A percentile compares a stretch with the other conserved stretches of the same genome.
phyloP scores from a whole-genome alignment of 2,888 invertebrate genomes.

The Trileptium ribeirensis region DNA sequence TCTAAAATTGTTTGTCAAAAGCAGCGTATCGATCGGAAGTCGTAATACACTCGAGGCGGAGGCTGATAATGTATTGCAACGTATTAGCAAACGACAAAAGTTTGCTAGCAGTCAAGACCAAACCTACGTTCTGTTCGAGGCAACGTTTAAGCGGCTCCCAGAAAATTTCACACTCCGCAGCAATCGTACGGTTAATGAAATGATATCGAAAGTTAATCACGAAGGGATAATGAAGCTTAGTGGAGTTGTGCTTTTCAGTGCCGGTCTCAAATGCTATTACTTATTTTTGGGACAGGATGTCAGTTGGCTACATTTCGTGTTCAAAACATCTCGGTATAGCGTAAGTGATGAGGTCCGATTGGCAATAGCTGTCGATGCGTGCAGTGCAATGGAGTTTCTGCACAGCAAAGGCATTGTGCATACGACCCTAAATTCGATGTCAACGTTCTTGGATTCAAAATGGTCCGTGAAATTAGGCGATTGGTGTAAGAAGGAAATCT shows the following conservation, averaged over 20 bases:
- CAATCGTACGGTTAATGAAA: neutral
- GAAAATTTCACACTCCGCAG: neutral
- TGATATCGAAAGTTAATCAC: neutral
- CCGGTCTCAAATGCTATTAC: neutral
- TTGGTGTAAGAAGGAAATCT: neutral
- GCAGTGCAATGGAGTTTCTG: neutral
- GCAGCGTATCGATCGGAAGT: neutral
- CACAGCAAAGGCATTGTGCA: constrained; percentile 3
- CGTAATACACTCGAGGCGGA: neutral
- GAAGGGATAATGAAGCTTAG: neutral
- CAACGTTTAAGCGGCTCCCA: neutral
- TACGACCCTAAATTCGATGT: neutral
- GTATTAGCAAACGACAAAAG: neutral
- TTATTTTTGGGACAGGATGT: neutral
- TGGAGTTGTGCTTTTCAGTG: neutral
- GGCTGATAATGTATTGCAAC: neutral
- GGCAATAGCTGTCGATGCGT: neutral
- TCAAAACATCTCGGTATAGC: neutral
- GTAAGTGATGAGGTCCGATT: constrained; percentile 21
- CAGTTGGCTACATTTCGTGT: constrained; percentile 13
- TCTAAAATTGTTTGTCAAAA: neutral
- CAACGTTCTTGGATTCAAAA: constrained; percentile 5
- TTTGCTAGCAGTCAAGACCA: neutral
- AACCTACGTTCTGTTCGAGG: neutral
- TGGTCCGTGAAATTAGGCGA: constrained; percentile 13